These are phyloP conservation scores for Pseudolycoriella hygida DNA, from an alignment of 2,888 invertebrate genomes.

Conservation along the genomic window DNA sequence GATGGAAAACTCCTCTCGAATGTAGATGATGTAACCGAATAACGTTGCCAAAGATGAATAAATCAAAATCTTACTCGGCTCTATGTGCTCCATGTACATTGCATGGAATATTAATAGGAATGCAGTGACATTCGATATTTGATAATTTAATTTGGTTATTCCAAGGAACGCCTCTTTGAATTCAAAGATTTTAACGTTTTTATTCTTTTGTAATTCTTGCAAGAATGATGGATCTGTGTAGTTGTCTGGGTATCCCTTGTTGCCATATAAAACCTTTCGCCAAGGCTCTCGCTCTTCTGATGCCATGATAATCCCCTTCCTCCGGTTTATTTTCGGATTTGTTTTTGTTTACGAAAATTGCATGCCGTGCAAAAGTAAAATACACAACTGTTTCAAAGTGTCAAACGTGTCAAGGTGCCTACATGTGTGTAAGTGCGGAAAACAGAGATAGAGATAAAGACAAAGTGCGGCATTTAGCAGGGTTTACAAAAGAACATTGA, in stretches of 20 bases:
- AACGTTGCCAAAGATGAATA: slow-evolving; percentile 36
- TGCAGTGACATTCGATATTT: slow-evolving; percentile 57
- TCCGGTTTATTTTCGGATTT: too few relatives aligned
- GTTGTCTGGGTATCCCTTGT: slow-evolving; percentile 76
- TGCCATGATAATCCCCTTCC: too few relatives aligned
- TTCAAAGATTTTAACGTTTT: slow-evolving; percentile 57
- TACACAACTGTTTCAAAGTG: too few relatives aligned
- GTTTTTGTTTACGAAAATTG: too few relatives aligned
- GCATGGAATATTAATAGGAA: slow-evolving; percentile 56
- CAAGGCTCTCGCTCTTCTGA: slow-evolving; percentile 31
- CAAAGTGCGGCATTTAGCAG: too few relatives aligned
- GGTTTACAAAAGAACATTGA: too few relatives aligned
- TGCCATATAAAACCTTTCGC: slow-evolving; percentile 81
- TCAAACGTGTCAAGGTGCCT: too few relatives aligned
- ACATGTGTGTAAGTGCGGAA: too few relatives aligned
- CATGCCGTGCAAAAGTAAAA: too few relatives aligned
- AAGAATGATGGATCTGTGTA: slow-evolving; percentile 79
- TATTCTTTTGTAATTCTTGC: slow-evolving; percentile 66
- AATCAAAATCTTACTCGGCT: slow-evolving; percentile 44
- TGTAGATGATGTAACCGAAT: slow-evolving; percentile 44
- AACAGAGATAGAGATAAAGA: too few relatives aligned
- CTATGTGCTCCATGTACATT: slow-evolving; percentile 48
- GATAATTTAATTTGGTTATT: slow-evolving; percentile 60
- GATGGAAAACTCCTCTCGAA: not conserved
- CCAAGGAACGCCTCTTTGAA: slow-evolving; percentile 51